Base-by-base conservation (phyloP, 2,113 vertebrate genomes). In the Boleophthalmus pectinirostris region DNA sequence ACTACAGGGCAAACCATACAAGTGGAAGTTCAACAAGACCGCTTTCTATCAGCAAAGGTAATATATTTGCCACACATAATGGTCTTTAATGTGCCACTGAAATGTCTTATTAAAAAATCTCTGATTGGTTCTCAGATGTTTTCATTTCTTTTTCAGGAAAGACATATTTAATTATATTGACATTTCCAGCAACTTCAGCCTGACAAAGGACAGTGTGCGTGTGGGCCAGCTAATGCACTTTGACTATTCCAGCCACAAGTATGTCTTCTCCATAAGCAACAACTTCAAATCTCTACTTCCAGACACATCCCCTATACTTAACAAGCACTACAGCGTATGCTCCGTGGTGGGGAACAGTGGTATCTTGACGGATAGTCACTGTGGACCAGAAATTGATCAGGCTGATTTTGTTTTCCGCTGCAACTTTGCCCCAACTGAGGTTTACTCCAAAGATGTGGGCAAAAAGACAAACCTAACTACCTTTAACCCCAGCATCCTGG, bases 241-340 rank as follows among this genome's bases (percentile, higher is more conserved):
- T n/a, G 97, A 98, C 78, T 99, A 99, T 84, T 99, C 98, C 92
- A 98, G 96, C 93, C 96, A 98, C 73, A 99, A 99, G 83, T 99
- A 99, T 0, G 98, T 99, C 33, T 99, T 98, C 89, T 97, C 97
- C 64, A 96, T 99, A 88, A 96, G 97, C 88, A 97, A 96, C 85
- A 98, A 95, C 94, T 96, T 99, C 88, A 93, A 93, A 15, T 97
- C 96, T 0, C 93, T 99, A 87, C 96, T 99, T 29, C 98, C 98
- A 0, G 97, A 98, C 0, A 85, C 89, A 14, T 98, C 98, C 0
- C 98, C 97, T 0, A 93, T 99, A 87, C 85, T 91, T 75, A 97
- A 97, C 92, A 97, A 95, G 87, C 97, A 95, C 73, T 96, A 96
- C 89, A 97, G 97, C 77, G 88, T 96, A 21, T 99, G 98, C 0